Evolutionary conservation across 1,140 invertebrate genomes (phyloP).

Genomic region (Idris sp.): DNA sequence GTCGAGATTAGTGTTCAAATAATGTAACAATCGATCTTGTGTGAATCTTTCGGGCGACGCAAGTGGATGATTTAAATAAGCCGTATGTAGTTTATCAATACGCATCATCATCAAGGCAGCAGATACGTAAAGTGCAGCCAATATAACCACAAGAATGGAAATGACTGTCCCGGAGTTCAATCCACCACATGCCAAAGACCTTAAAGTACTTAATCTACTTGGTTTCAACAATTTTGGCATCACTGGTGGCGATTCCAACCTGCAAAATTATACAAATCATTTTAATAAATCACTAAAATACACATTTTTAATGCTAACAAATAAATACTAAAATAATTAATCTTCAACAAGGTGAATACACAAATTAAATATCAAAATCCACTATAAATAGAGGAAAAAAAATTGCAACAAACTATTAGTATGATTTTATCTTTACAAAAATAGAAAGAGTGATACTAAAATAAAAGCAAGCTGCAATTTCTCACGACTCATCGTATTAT

Average conservation of each 20-base stretch:
- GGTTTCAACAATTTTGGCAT: constrained; percentile 38
- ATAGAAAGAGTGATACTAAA: no score
- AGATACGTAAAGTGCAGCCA: constrained; percentile 71
- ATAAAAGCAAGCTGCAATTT: no score
- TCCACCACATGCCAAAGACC: constrained; percentile 28
- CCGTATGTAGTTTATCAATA: constrained; percentile 73
- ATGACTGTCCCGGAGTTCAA: constrained; percentile 44
- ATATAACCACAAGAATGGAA: constrained; percentile 51
- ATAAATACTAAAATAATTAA: no score
- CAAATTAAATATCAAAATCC: no score
- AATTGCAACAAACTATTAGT: no score
- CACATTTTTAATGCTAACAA: no score
- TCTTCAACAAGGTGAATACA: no score
- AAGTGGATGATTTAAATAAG: constrained; percentile 74
- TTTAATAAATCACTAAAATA: no score
- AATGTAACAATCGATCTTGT: constrained; percentile 72
- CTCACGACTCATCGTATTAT: no score
- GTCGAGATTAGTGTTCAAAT: constrained; percentile 74
- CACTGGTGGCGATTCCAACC: constrained; percentile 41
- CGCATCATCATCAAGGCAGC: constrained; percentile 76
- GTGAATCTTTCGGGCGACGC: constrained; percentile 73
- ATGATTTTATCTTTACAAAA: no score
- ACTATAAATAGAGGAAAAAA: no score
- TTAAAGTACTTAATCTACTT: constrained; percentile 52
- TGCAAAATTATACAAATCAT: neutral